phyloP scores from a whole-genome alignment of 30 jellyfish, hydroid and myxozoan species.

The Pelagia noctiluca region DNA sequence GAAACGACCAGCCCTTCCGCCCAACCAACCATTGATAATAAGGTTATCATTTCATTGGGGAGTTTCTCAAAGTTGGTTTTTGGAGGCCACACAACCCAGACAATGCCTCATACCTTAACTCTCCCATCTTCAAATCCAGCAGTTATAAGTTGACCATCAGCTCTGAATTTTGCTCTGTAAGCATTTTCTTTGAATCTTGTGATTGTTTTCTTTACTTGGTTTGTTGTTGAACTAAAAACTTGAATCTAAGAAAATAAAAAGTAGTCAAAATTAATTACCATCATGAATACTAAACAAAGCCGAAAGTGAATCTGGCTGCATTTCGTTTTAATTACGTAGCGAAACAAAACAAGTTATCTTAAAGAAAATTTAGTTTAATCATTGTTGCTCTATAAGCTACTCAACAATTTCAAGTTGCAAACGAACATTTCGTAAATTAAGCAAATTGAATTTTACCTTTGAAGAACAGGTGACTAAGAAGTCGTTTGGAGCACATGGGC shows the following conservation, averaged over 20 bases:
- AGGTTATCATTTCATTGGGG: too few relatives aligned
- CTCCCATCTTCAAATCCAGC: conserved; percentile 96
- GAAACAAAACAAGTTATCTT: too few relatives aligned
- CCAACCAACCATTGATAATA: too few relatives aligned
- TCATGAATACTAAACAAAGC: too few relatives aligned
- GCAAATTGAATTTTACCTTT: conserved; percentile 59
- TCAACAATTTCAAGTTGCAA: neutral
- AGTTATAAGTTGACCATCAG: conserved; percentile 88
- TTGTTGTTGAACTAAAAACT: conserved; percentile 78
- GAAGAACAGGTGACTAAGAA: conserved; percentile 90
- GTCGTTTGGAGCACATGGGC: conserved; percentile 87
- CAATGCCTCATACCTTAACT: conserved; percentile 80
- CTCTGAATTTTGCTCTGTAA: conserved; percentile 80
- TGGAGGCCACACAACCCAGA: too few relatives aligned
- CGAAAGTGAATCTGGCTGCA: too few relatives aligned
- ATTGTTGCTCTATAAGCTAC: neutral
- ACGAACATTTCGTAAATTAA: neutral
- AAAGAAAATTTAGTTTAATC: neutral
- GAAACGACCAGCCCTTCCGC: too few relatives aligned
- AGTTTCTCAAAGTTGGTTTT: too few relatives aligned
- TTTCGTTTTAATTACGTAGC: too few relatives aligned
- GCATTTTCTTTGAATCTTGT: conserved; percentile 87
- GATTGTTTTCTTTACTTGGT: conserved; percentile 80
- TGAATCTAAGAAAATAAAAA: conserved; percentile 64
- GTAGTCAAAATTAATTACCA: too few relatives aligned